Evolutionary conservation across 2,888 invertebrate genomes (phyloP).

Genomic region (Cosmopolites sordidus): DNA sequence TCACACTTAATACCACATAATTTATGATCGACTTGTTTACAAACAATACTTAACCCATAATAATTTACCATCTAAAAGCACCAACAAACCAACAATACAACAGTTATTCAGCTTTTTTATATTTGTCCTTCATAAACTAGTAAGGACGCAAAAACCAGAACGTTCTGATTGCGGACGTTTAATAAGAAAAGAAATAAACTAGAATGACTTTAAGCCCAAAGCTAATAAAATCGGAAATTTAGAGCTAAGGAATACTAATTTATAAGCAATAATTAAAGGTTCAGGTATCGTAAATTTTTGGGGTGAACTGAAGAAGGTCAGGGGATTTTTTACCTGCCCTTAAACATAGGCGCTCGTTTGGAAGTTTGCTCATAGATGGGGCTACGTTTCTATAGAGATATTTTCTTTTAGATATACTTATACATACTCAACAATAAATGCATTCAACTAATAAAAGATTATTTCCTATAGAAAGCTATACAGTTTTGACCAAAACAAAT

Average conservation of each 20-base stretch:
- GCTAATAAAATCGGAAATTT: conserved; percentile 14
- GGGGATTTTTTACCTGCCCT: conserved; percentile 21
- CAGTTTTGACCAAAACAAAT: no score
- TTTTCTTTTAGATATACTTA: no score
- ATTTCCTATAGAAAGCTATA: no score
- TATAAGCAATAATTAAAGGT: conserved; percentile 22
- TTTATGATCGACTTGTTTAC: no score
- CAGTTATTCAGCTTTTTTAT: no score
- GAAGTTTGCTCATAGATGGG: conserved; percentile 8
- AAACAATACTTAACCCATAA: no score
- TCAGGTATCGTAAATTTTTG: conserved; percentile 18
- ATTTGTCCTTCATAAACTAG: conserved; percentile 17
- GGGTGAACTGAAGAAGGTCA: conserved; percentile 1
- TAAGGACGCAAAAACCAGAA: conserved; percentile 5
- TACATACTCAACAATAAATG: no score
- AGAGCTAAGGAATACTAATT: conserved; percentile 10
- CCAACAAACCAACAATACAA: no score
- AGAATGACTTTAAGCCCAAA: not conserved
- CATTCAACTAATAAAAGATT: no score
- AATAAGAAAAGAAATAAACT: conserved; percentile 15
- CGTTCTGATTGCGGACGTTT: conserved; percentile 4
- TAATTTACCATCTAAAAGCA: no score
- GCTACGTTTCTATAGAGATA: not conserved
- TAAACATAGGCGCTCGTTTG: not conserved
- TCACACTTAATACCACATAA: no score